Conservation (phyloP, 92 coral and sea anemone genomes). For the Phenganax marumi region DNA sequence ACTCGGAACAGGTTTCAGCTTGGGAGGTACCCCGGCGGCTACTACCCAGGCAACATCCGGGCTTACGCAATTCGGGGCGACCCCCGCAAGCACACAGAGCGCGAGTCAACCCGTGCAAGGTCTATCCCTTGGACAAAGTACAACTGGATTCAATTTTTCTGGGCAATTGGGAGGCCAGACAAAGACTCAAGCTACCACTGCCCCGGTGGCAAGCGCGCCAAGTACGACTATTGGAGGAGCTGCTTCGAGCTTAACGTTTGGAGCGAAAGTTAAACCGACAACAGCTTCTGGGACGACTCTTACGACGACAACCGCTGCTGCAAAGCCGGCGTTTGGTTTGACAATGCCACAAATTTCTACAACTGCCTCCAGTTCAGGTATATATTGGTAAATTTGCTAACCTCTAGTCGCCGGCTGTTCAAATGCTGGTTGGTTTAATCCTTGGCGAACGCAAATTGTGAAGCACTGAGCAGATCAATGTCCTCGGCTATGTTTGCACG, state of each 20-base stretch:
- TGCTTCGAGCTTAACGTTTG: slow-evolving; percentile 31
- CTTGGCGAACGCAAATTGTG: too few relatives aligned
- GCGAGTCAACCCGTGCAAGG: neutral
- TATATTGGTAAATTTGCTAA: neutral
- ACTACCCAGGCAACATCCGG: slow-evolving; percentile 41
- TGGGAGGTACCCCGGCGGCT: slow-evolving; percentile 27
- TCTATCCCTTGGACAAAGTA: slow-evolving; percentile 20
- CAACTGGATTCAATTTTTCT: slow-evolving; percentile 33
- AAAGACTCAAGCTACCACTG: slow-evolving; percentile 46
- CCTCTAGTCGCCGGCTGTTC: too few relatives aligned
- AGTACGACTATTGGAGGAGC: slow-evolving; percentile 33
- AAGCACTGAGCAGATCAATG: too few relatives aligned
- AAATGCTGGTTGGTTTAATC: too few relatives aligned
- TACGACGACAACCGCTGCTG: slow-evolving; percentile 17
- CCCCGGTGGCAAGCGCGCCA: slow-evolving; percentile 36
- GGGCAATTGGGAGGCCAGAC: slow-evolving; percentile 26
- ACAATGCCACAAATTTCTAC: slow-evolving; percentile 18
- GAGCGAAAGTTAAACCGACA: neutral
- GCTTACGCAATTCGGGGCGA: slow-evolving; percentile 17
- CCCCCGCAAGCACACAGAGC: slow-evolving; percentile 6
- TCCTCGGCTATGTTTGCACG: too few relatives aligned
- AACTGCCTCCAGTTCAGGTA: slow-evolving; percentile 26
- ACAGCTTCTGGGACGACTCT: neutral
- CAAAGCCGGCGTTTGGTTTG: slow-evolving; percentile 25
- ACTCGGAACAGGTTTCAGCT: neutral